Evolutionary conservation across 2,113 vertebrate genomes (phyloP).

Genomic region (Pontoporia blainvillei): DNA sequence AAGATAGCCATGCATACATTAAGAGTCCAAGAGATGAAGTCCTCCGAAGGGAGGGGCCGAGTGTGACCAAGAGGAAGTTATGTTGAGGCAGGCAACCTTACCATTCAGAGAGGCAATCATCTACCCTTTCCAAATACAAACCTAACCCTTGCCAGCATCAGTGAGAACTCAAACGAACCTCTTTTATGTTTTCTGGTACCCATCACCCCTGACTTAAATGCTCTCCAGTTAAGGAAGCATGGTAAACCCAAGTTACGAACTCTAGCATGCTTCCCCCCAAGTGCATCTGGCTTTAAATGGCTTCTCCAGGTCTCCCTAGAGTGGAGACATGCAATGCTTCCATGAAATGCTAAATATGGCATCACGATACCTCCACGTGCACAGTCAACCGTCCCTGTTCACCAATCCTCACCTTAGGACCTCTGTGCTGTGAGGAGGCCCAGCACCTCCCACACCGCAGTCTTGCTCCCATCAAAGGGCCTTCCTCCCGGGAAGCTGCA

Average conservation of each 20-base stretch:
- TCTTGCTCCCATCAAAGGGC: background rate
- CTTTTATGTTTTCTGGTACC: background rate
- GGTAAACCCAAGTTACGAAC: background rate
- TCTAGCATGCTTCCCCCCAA: background rate
- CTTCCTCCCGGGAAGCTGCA: background rate
- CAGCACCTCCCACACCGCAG: background rate
- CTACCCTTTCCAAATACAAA: background rate
- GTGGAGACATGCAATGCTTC: background rate
- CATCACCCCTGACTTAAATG: background rate
- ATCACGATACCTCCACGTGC: background rate
- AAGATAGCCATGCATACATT: background rate
- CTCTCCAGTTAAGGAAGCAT: background rate
- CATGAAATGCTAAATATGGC: accelerated
- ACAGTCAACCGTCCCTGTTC: accelerated
- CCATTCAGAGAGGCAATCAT: background rate
- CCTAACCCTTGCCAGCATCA: too few relatives aligned
- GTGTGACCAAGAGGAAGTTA: background rate
- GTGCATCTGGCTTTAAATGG: background rate
- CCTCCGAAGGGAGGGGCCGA: background rate
- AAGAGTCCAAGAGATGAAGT: background rate
- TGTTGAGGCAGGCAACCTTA: background rate
- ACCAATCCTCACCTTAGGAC: background rate
- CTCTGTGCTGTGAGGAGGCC: background rate
- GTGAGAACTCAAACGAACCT: background rate
- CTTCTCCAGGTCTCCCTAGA: background rate